A percentile compares a stretch with the other conserved stretches of the same genome.
Evolutionary conservation across 2,888 invertebrate species (phyloP).

Genomic region (Nomada ruficornis): DNA sequence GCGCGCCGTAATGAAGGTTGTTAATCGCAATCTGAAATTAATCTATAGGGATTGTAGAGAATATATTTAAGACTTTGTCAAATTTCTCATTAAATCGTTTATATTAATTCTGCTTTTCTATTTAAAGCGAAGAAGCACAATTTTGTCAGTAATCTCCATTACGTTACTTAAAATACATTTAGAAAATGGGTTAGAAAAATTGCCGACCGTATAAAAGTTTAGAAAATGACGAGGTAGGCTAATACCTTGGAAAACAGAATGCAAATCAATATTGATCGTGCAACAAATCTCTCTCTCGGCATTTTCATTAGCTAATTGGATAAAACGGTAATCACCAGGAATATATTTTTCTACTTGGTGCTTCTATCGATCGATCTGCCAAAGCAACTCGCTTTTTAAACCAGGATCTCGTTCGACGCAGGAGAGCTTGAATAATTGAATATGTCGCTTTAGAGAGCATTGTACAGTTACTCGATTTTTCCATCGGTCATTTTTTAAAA

Average conservation of each 20-base stretch:
- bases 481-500: too few relatives aligned
- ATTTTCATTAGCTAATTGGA: conserved; percentile 24
- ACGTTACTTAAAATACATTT: too few relatives aligned
- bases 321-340: neutral
- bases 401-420: neutral
- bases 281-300: conserved; percentile 42
- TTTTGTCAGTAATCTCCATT: too few relatives aligned
- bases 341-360: too few relatives aligned
- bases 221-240: conserved; percentile 4
- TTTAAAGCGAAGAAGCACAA: too few relatives aligned
- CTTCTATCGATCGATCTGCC: too few relatives aligned
- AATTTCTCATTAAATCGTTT: neutral
- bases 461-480: too few relatives aligned
- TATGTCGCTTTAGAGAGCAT: neutral
- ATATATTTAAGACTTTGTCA: neutral
- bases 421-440: conserved; percentile 3
- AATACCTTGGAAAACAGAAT: neutral
- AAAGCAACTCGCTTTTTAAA: neutral
- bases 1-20: neutral
- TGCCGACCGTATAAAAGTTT: neutral
- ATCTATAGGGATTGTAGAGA: neutral
- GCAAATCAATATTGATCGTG: neutral
- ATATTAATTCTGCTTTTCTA: too few relatives aligned
- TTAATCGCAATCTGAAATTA: neutral
- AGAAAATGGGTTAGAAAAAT: too few relatives aligned